Evolutionary conservation across 2,797 vertebrate genomes (phyloP).

Genomic region (Pterois miles): DNA sequence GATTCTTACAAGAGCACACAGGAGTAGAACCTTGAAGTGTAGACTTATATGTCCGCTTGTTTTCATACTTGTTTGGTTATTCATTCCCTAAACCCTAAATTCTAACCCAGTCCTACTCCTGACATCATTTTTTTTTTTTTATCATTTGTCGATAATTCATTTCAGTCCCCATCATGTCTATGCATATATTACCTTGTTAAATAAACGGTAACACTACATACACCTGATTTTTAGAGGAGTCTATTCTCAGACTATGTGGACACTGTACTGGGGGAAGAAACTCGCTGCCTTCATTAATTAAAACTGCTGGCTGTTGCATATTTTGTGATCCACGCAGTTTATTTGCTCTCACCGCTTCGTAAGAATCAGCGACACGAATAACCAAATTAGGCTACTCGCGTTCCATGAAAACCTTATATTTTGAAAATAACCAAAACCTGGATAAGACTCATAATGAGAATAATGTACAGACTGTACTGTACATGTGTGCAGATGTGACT

Average conservation of each 20-base stretch:
- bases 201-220: neutral
- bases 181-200: neutral
- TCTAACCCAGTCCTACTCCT: neutral
- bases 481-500: neutral
- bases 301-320: neutral
- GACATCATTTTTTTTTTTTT: neutral
- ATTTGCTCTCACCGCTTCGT: neutral
- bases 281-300: neutral
- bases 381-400: neutral
- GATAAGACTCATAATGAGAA: neutral
- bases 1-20: slow-evolving; percentile 3
- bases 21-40: neutral
- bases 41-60: neutral
- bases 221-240: neutral
- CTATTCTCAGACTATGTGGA: neutral
- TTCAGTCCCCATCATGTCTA: neutral
- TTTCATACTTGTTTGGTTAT: neutral
- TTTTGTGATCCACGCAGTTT: neutral
- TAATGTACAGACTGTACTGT: neutral
- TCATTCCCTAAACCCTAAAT: neutral
- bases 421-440: neutral
- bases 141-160: neutral
- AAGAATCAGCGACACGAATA: neutral
- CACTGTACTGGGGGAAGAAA: neutral
- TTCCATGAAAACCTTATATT: neutral